Evolutionary conservation across 2,888 invertebrate species (phyloP).

Genomic region (Lasioglossum pauxillum): DNA sequence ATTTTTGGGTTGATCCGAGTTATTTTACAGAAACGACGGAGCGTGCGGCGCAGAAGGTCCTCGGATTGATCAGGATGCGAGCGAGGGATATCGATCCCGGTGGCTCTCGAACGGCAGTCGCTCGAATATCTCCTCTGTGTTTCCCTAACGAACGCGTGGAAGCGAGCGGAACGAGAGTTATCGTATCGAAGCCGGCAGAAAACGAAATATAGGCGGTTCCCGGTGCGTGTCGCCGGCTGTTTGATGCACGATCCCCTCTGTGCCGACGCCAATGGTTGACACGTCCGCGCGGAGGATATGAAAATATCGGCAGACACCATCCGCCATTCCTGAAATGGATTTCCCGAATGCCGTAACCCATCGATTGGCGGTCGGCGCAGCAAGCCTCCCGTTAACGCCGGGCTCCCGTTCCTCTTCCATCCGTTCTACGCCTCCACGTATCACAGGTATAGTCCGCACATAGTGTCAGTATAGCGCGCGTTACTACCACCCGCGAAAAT

Average conservation of each 20-base stretch:
- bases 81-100: neutral
- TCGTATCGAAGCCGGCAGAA: constrained; percentile 2
- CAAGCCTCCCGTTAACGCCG: constrained; percentile 25
- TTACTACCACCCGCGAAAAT: neutral
- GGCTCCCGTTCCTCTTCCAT: constrained; percentile 17
- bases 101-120: neutral
- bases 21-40: neutral
- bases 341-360: constrained; percentile 50
- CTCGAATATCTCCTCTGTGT: neutral
- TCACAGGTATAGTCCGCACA: neutral
- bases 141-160: constrained; percentile 11
- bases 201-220: constrained; percentile 17
- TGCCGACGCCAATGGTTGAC: constrained; percentile 45
- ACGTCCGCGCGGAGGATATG: constrained; percentile 54
- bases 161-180: constrained; percentile 6
- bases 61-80: neutral
- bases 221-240: constrained; percentile 8
- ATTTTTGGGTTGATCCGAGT: neutral
- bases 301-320: constrained; percentile 60
- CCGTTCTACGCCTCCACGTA: neutral
- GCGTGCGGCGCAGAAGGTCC: neutral
- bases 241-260: constrained; percentile 4
- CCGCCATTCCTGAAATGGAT: constrained; percentile 58
- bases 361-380: constrained; percentile 48
- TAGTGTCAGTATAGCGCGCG: neutral